phyloP scores from a whole-genome alignment of 2,113 vertebrate species.

The Mus spicilegus region DNA sequence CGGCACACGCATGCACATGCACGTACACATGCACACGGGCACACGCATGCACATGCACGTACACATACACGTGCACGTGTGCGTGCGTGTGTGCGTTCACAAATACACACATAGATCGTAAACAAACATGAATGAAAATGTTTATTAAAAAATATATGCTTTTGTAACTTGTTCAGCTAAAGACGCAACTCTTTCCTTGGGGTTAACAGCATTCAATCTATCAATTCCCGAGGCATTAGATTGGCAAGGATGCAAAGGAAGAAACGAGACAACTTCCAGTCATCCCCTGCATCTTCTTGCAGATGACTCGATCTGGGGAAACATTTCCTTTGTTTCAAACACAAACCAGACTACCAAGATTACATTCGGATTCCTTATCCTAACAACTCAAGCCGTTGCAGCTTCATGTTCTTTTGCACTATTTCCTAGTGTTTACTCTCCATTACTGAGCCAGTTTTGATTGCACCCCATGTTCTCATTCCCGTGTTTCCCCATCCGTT shows the following conservation, averaged over 20 bases:
- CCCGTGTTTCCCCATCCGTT: not conserved
- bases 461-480: not conserved
- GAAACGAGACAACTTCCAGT: fast-evolving
- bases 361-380: not conserved
- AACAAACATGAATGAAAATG: not conserved
- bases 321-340: not conserved
- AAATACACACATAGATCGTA: not conserved
- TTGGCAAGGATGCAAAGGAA: not conserved
- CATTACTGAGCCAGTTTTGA: not conserved
- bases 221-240: not conserved
- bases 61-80: not conserved
- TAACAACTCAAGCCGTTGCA: not conserved
- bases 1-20: not conserved
- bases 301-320: not conserved
- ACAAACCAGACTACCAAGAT: not conserved
- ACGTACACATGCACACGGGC: no score
- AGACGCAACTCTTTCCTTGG: not conserved
- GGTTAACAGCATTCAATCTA: not conserved
- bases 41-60: no score
- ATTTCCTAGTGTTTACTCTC: not conserved
- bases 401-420: not conserved
- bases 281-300: not conserved
- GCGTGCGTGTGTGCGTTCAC: no score
- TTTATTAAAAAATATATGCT: not conserved
- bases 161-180: not conserved